phyloP scores from a whole-genome alignment of 64 coral and sea anemone species.

The Orbicella faveolata region DNA sequence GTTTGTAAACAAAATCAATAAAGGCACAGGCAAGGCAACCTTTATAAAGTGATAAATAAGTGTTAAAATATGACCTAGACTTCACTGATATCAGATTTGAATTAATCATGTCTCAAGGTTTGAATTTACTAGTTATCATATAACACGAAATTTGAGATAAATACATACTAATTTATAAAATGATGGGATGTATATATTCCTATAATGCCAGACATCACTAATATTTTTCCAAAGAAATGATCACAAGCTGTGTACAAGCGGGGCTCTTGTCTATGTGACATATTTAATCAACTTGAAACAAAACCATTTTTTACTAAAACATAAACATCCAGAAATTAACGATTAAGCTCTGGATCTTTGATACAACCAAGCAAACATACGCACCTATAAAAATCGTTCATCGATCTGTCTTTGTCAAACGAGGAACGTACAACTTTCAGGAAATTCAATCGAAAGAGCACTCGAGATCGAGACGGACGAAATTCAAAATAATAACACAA shows the following conservation, averaged over 20 bases:
- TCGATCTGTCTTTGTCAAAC: background rate
- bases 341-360: background rate
- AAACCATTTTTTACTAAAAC: background rate
- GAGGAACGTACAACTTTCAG: background rate
- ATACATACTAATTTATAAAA: background rate
- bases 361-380: background rate
- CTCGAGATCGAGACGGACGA: background rate
- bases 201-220: background rate
- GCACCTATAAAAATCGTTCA: background rate
- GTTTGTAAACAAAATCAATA: background rate
- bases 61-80: background rate
- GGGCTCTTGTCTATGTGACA: background rate
- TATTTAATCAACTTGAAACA: slow-evolving; percentile 3
- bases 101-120: background rate
- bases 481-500: slow-evolving; percentile 5
- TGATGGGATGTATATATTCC: background rate
- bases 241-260: background rate
- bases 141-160: background rate
- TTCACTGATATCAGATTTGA: background rate
- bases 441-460: slow-evolving; percentile 10
- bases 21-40: background rate
- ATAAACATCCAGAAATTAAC: background rate
- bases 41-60: background rate
- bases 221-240: background rate
- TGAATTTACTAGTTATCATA: background rate